Evolutionary conservation across 1,140 invertebrate species (phyloP).

Genomic region (Drosophila tristis): DNA sequence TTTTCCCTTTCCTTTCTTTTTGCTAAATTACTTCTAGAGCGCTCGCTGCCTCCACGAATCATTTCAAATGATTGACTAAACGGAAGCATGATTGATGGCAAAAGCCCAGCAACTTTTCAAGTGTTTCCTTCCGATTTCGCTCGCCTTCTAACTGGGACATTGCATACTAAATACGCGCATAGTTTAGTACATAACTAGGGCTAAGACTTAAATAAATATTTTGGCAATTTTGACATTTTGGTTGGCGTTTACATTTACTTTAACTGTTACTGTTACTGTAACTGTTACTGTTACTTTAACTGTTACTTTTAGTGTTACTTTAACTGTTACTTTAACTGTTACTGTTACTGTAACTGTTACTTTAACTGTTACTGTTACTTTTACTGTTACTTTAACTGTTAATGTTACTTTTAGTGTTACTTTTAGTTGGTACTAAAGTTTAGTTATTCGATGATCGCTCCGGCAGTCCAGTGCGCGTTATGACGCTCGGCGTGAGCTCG

Average conservation of each 20-base stretch:
- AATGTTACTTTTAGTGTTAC: slow-evolving; percentile 5
- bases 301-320: slow-evolving; percentile 17
- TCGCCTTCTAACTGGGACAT: slow-evolving; percentile 47
- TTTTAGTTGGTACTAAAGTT: slow-evolving; percentile 15
- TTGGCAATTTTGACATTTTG: slow-evolving; percentile 63
- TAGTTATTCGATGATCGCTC: slow-evolving; percentile 83
- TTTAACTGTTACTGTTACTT: neutral
- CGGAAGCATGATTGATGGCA: slow-evolving; percentile 28
- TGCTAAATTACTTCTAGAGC: slow-evolving; percentile 56
- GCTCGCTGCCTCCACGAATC: slow-evolving; percentile 51
- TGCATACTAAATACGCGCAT: slow-evolving; percentile 5
- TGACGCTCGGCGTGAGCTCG: slow-evolving; percentile 79
- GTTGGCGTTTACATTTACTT: slow-evolving; percentile 22
- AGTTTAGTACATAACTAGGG: slow-evolving; percentile 22
- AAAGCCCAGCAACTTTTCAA: slow-evolving; percentile 7
- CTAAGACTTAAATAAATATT: slow-evolving; percentile 56
- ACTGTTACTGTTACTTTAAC: neutral
- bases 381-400: too few relatives aligned
- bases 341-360: slow-evolving; percentile 5
- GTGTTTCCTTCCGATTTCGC: slow-evolving; percentile 1
- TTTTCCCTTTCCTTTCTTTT: slow-evolving; percentile 12
- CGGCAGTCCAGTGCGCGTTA: slow-evolving; percentile 81
- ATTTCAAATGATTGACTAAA: slow-evolving; percentile 67
- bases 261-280: too few relatives aligned
- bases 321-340: too few relatives aligned